These are phyloP conservation scores for Hydroisotoma schaefferi DNA, from an alignment of 2,888 invertebrate genomes.

Conservation along the genomic window DNA sequence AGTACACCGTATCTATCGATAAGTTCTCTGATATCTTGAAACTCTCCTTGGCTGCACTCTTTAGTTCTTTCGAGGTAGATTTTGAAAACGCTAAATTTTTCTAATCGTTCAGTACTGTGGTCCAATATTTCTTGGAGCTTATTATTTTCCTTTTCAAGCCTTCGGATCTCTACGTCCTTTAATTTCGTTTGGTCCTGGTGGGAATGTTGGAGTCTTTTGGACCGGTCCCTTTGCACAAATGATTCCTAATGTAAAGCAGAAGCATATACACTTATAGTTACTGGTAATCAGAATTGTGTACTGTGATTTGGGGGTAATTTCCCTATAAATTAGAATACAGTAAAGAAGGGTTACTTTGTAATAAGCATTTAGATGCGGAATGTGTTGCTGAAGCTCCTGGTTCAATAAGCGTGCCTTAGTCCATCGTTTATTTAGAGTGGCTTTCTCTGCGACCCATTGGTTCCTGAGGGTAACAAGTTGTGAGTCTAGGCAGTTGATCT, in stretches of 20 bases:
- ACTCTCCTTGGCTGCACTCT: conserved; percentile 43
- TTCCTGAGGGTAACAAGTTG: conserved; percentile 34
- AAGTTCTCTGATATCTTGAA: conserved; percentile 38
- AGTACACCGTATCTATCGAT: conserved; percentile 43
- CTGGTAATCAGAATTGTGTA: no score
- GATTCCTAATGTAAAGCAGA: conserved; percentile 37
- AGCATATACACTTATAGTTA: no score
- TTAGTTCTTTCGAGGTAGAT: conserved; percentile 36
- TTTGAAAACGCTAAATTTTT: conserved; percentile 40
- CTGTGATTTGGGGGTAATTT: background rate
- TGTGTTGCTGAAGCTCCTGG: conserved; percentile 26
- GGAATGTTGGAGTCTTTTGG: conserved; percentile 20
- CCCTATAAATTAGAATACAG: no score
- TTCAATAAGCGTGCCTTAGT: no score
- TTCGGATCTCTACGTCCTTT: conserved; percentile 30
- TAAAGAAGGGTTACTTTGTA: conserved; percentile 26
- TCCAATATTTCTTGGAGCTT: conserved; percentile 25
- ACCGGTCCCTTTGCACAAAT: conserved; percentile 32
- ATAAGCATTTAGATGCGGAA: conserved; percentile 38
- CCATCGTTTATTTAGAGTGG: conserved; percentile 34
- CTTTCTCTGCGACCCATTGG: conserved; percentile 22
- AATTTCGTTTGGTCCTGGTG: conserved; percentile 24
- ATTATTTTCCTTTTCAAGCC: conserved; percentile 31
- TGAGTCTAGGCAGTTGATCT: conserved; percentile 38
- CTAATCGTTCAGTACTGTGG: conserved; percentile 30